Evolutionary conservation across 2,797 vertebrate genomes (phyloP), one percentile per base, ranked within the genome.

Genomic region (Pangasius macronema): DNA sequence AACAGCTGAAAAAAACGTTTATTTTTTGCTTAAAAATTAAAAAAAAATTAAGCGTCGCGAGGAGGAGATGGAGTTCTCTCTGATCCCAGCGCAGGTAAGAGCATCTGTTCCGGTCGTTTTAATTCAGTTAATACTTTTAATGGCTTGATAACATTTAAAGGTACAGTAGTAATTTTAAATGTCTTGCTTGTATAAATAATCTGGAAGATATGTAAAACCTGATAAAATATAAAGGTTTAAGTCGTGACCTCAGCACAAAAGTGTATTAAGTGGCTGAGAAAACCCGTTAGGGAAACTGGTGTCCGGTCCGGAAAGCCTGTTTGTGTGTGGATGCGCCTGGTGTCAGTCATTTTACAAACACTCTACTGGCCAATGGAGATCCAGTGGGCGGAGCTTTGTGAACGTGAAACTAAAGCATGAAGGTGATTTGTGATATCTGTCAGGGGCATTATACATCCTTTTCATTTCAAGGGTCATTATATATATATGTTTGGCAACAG

Each of bases 1-100:
- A 33, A 20, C 49, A 53, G 49, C 49, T 53, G 13, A 10, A 27
- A 57, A 24, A 2, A 16, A 30, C n/a, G 2, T 22, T 9, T 70
- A 36, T 9, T 30, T 77, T n/a, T 22, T 77, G 7, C 24, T 33
- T 77, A n/a, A 53, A 27, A 10, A 22, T 77, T 13, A 68, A 36
- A 61, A 1, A 13, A n/a, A 6, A n/a, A n/a, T n/a, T n/a, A n/a
- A 24, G 27, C 39, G 13, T 49, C 42, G 42, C 24, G 42, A 75
- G 11, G 39, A 51, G 53, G 55, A 81, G 57, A 81, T 81, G 79
- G 79, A 81, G 57, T 57, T 81, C 11, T 42, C 79, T 81, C 36
- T 81, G 79, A 81, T 61, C n/a, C 57, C 79, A 42, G 39, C 36
- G 0, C 57, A 81, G 79, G 79, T 81, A 61, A 81, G 79, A 61